Percentiles rank a stretch among this genome's conserved stretches.
These are phyloP conservation scores for Dolichoris vasculosae DNA, from an alignment of 1,140 invertebrate species.

Conservation along the genomic window DNA sequence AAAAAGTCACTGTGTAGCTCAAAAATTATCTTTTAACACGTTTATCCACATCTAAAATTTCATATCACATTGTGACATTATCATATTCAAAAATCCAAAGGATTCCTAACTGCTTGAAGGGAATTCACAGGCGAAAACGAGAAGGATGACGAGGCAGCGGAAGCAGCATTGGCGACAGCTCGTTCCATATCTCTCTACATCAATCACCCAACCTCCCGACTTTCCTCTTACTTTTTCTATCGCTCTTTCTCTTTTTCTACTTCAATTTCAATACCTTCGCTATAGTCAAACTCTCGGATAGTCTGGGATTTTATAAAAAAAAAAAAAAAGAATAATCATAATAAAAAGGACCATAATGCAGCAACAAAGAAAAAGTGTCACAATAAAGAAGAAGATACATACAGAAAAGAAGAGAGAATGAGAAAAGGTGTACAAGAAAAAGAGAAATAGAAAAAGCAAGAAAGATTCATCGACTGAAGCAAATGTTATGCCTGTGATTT, in stretches of 20 bases:
- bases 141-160: background rate
- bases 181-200: background rate
- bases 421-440: background rate
- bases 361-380: background rate
- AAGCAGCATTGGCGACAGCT: background rate
- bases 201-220: background rate
- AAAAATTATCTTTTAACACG: background rate
- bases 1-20: too few relatives aligned
- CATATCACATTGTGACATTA: background rate
- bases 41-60: background rate
- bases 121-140: background rate
- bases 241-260: background rate
- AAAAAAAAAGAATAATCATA: background rate
- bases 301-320: background rate
- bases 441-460: background rate
- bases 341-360: background rate
- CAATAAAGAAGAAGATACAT: background rate
- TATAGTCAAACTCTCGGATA: background rate
- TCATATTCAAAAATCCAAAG: slow-evolving; percentile 4
- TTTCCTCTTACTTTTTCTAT: background rate
- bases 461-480: background rate
- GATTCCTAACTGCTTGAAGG: slow-evolving; percentile 2
- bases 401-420: background rate
- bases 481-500: slow-evolving; percentile 20
- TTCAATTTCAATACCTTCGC: background rate